These are phyloP conservation scores for Drosophila gaucha DNA, from an alignment of 2,888 invertebrate genomes.

Conservation along the genomic window DNA sequence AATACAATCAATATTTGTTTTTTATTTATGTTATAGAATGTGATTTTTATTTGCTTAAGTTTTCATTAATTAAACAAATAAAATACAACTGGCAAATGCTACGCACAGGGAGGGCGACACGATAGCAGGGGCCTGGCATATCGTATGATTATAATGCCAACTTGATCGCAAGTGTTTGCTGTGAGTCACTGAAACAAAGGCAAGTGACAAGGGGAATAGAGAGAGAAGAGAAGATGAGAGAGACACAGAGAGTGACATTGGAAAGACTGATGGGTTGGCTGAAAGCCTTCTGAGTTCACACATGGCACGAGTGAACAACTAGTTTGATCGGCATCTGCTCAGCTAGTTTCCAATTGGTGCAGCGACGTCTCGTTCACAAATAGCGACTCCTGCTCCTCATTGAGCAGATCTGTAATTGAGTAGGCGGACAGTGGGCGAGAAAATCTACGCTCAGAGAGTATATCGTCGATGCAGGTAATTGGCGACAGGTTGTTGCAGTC, in stretches of 20 bases:
- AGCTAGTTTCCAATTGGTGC: conserved; percentile 36
- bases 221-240: neutral
- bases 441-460: conserved; percentile 82
- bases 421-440: conserved; percentile 84
- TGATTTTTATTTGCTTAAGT: conserved; percentile 59
- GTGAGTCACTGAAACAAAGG: conserved; percentile 29
- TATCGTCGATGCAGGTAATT: conserved; percentile 83
- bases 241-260: neutral
- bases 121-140: conserved; percentile 17
- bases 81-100: conserved; percentile 38
- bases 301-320: conserved; percentile 42
- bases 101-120: neutral
- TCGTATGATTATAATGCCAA: conserved; percentile 16
- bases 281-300: conserved; percentile 12
- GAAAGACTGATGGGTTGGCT: neutral
- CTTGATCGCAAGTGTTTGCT: no score
- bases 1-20: neutral
- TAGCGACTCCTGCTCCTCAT: conserved; percentile 78
- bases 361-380: conserved; percentile 72
- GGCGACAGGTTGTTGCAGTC: conserved; percentile 72
- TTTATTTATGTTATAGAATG: neutral
- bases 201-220: neutral
- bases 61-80: conserved; percentile 66
- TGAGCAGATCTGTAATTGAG: conserved; percentile 84
- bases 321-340: conserved; percentile 9